phyloP scores from a whole-genome alignment of 2,888 invertebrate species.

The Apodemia hepburni region DNA sequence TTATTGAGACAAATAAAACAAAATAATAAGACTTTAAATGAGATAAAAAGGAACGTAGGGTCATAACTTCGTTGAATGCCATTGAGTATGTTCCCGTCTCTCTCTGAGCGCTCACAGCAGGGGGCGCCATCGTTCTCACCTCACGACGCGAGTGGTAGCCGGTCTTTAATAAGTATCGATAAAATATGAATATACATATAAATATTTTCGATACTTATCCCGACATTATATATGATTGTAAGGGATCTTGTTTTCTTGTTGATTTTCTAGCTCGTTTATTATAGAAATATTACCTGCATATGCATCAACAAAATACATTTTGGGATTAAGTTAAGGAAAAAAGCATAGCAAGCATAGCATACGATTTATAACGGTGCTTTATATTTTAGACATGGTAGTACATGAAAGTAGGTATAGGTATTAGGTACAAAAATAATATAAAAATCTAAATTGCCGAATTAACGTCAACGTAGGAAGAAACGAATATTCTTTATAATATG shows the following conservation, averaged over 20 bases:
- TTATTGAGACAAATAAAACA: constrained; percentile 59
- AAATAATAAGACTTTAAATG: constrained; percentile 44
- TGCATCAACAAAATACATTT: no score
- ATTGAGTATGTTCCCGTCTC: constrained; percentile 70
- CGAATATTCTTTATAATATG: no score
- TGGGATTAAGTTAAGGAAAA: no score
- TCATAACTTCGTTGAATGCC: constrained; percentile 78
- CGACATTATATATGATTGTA: constrained; percentile 24
- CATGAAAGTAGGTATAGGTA: no score
- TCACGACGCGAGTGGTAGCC: constrained; percentile 78
- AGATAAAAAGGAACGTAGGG: constrained; percentile 55
- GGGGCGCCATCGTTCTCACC: constrained; percentile 79
- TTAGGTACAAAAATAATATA: no score
- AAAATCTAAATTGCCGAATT: no score
- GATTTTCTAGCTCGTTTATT: constrained; percentile 18
- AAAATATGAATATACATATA: constrained; percentile 79
- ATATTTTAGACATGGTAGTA: no score
- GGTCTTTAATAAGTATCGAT: constrained; percentile 78
- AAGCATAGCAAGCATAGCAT: no score
- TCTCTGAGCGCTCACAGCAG: constrained; percentile 70
- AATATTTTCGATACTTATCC: constrained; percentile 70
- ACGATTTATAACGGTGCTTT: no score
- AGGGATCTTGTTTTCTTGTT: constrained; percentile 9
- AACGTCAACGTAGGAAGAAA: no score
- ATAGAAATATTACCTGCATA: not conserved